Evolutionary conservation across 2,888 invertebrate species (phyloP).

Genomic region (Junonia oenone): DNA sequence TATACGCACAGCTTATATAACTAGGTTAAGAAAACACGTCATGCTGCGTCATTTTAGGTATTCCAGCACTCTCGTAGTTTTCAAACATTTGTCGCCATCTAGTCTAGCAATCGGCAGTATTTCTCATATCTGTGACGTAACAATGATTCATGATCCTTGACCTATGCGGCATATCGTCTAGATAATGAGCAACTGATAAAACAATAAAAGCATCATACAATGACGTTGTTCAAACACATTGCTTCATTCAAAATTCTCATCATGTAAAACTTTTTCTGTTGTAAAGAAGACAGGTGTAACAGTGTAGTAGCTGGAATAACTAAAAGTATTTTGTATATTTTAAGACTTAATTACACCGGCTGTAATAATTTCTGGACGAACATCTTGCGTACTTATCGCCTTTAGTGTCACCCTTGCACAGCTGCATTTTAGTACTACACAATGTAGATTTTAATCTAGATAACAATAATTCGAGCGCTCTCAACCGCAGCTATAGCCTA

Average conservation of each 20-base stretch:
- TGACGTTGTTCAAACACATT: constrained; percentile 1
- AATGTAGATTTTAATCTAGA: constrained; percentile 59
- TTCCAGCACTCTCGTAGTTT: background rate
- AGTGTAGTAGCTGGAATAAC: background rate
- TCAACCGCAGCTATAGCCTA: constrained; percentile 8
- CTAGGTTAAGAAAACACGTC: background rate
- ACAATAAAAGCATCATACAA: constrained; percentile 19
- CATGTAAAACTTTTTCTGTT: background rate
- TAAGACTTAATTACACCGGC: background rate
- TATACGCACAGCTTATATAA: background rate
- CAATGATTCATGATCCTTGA: constrained; percentile 34
- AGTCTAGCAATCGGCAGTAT: background rate
- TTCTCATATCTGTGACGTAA: constrained; percentile 4
- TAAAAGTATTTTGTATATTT: background rate
- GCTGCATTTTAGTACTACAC: constrained; percentile 11
- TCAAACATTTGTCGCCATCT: background rate
- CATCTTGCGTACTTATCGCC: background rate
- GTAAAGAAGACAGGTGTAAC: background rate
- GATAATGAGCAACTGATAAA: constrained; percentile 19
- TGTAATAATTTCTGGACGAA: background rate
- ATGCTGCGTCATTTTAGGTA: background rate
- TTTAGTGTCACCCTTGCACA: constrained; percentile 3
- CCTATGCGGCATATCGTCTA: constrained; percentile 33
- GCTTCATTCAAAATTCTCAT: background rate
- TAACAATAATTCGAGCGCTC: constrained; percentile 35